Evolutionary conservation across 1,140 invertebrate species (phyloP).

Genomic region (Dinothrombium tinctorium): DNA sequence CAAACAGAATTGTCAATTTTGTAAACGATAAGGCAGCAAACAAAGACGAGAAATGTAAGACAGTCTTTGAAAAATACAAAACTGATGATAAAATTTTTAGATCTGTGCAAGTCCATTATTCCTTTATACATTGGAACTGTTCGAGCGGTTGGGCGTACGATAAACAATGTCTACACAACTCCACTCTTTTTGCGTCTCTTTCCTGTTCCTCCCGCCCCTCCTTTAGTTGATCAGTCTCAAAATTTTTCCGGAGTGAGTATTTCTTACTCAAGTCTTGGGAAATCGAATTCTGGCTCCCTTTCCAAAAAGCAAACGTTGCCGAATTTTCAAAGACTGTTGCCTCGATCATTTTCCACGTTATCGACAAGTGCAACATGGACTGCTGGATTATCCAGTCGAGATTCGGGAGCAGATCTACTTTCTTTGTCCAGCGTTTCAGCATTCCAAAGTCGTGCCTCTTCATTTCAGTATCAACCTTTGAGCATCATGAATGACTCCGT

Average conservation of each 20-base stretch:
- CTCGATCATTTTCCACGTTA: constrained; percentile 48
- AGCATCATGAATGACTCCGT: not conserved
- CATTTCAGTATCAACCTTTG: not conserved
- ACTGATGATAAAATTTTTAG: no score
- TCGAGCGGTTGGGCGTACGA: constrained; percentile 60
- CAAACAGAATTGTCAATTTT: no score
- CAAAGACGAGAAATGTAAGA: no score
- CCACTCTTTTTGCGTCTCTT: constrained; percentile 61
- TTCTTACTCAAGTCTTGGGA: not conserved
- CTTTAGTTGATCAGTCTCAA: constrained; percentile 25
- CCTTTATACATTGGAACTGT: constrained; percentile 64
- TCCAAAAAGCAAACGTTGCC: constrained; percentile 18
- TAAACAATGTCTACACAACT: constrained; percentile 29
- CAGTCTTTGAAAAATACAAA: no score
- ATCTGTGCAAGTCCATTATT: constrained; percentile 53
- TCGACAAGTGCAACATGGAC: constrained; percentile 12
- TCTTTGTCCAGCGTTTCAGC: not conserved
- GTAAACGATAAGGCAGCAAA: no score
- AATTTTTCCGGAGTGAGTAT: constrained; percentile 2
- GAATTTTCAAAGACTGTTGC: constrained; percentile 50
- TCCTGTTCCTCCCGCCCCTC: constrained; percentile 24
- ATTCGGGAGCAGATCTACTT: constrained; percentile 11
- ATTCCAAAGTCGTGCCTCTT: not conserved
- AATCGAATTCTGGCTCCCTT: not conserved
- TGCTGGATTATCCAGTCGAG: constrained; percentile 10